A percentile compares a stretch with the other conserved stretches of the same genome.
Conservation (phyloP, 2,797 vertebrate genomes). For the Lithobates pipiens region DNA sequence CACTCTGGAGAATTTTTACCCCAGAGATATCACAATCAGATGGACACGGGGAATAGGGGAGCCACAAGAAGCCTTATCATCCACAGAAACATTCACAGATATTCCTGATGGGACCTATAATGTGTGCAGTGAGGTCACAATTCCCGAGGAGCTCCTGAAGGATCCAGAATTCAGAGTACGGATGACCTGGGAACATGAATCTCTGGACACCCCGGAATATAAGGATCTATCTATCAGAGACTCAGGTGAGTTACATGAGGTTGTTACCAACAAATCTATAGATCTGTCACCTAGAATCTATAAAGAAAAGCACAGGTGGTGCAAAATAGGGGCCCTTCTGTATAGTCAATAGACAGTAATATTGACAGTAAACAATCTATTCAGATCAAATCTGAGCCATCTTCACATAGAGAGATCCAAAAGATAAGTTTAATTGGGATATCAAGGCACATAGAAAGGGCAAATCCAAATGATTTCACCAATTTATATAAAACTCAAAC, state of each 20-base stretch:
- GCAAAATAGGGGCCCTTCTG: too few species aligned
- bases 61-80: not conserved
- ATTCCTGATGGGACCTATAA: slow-evolving; percentile 15
- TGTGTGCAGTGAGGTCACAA: slow-evolving; percentile 29
- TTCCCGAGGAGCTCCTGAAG: slow-evolving; percentile 16
- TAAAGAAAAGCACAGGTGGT: too few species aligned
- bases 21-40: slow-evolving; percentile 11
- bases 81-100: not conserved
- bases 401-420: too few species aligned
- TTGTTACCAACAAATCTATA: too few species aligned
- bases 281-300: too few species aligned
- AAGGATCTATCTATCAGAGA: slow-evolving; percentile 25
- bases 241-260: slow-evolving; percentile 4
- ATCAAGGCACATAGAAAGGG: too few species aligned
- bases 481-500: too few species aligned
- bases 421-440: too few species aligned
- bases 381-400: too few species aligned
- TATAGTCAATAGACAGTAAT: too few species aligned
- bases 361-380: too few species aligned
- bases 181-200: slow-evolving; percentile 41
- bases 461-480: too few species aligned
- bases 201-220: slow-evolving; percentile 2
- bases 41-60: slow-evolving; percentile 1
- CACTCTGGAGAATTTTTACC: slow-evolving; percentile 22
- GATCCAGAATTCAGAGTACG: slow-evolving; percentile 25